Evolutionary conservation across 1,140 invertebrate genomes (phyloP).

Genomic region (Euborellia annulipes): DNA sequence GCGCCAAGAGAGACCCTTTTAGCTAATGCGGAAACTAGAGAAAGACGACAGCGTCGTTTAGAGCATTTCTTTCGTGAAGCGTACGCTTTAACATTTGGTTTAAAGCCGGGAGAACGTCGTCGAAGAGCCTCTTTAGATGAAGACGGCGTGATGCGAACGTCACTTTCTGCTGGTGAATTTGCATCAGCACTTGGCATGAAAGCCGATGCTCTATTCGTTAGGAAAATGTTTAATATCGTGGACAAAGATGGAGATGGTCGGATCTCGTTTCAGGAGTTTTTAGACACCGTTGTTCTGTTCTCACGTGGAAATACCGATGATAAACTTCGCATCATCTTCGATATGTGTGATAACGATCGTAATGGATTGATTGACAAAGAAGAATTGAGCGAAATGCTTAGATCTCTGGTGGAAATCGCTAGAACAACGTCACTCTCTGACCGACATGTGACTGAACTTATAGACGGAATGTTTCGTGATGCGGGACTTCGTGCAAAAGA

Average conservation of each 20-base stretch:
- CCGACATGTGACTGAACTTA: slow-evolving; percentile 78
- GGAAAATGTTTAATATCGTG: slow-evolving; percentile 98
- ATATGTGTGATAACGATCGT: slow-evolving; percentile 96
- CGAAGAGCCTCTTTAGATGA: too few relatives aligned
- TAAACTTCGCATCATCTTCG: slow-evolving; percentile 91
- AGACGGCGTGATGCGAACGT: slow-evolving; percentile 82
- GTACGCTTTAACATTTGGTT: slow-evolving; percentile 84
- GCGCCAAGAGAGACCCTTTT: slow-evolving; percentile 70
- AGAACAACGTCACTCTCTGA: slow-evolving; percentile 78
- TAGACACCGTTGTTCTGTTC: slow-evolving; percentile 88
- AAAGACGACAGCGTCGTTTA: slow-evolving; percentile 56
- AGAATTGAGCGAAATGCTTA: slow-evolving; percentile 84
- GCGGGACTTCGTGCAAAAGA: slow-evolving; percentile 84
- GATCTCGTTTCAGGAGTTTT: slow-evolving; percentile 89
- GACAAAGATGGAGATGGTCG: slow-evolving; percentile 90
- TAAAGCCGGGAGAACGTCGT: slow-evolving; percentile 47
- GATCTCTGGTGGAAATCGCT: slow-evolving; percentile 89
- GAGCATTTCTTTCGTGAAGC: slow-evolving; percentile 95
- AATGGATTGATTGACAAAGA: slow-evolving; percentile 90
- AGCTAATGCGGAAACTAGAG: slow-evolving; percentile 87
- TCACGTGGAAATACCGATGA: slow-evolving; percentile 86
- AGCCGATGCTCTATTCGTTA: slow-evolving; percentile 88
- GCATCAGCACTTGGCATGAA: slow-evolving; percentile 95
- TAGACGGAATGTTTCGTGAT: slow-evolving; percentile 88
- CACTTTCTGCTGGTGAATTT: slow-evolving; percentile 88